Percentiles rank a stretch among this genome's conserved stretches.
phyloP scores from a whole-genome alignment of 2,797 vertebrate genomes.

The Furcifer pardalis region DNA sequence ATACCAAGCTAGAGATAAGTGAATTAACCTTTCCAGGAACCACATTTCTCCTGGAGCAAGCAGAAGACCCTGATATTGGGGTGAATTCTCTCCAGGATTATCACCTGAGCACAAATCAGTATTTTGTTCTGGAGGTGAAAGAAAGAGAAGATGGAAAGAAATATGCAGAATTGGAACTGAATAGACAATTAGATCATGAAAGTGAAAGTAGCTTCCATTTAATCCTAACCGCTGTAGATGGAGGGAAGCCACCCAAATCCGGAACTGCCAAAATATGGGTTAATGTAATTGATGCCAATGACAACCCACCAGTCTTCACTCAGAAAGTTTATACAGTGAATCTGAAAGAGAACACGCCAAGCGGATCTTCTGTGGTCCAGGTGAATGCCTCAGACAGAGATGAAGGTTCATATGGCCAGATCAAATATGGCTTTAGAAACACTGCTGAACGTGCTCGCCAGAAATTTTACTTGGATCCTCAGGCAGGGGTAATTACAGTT shows the following conservation, averaged over 20 bases:
- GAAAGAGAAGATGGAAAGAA: conserved; percentile 8
- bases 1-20: conserved; percentile 62
- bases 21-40: conserved; percentile 62
- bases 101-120: conserved; percentile 22
- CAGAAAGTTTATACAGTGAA: conserved; percentile 32
- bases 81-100: conserved; percentile 61
- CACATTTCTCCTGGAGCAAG: conserved; percentile 57
- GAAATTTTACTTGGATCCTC: conserved; percentile 34
- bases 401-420: conserved; percentile 36
- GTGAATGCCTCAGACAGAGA: conserved; percentile 45
- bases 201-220: conserved; percentile 8
- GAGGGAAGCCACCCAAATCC: conserved; percentile 26
- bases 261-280: conserved; percentile 34
- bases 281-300: conserved; percentile 43
- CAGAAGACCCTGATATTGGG: conserved; percentile 61
- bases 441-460: conserved; percentile 12
- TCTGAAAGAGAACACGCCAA: conserved; percentile 12
- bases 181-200: conserved; percentile 34
- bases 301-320: conserved; percentile 37
- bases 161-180: conserved; percentile 27
- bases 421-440: conserved; percentile 35
- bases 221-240: conserved; percentile 9
- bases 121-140: conserved; percentile 20
- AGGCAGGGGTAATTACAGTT: conserved; percentile 69
- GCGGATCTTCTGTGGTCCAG: conserved; percentile 18